Conservation (phyloP, 92 coral and sea anemone species). For the Phenganax marumi region DNA sequence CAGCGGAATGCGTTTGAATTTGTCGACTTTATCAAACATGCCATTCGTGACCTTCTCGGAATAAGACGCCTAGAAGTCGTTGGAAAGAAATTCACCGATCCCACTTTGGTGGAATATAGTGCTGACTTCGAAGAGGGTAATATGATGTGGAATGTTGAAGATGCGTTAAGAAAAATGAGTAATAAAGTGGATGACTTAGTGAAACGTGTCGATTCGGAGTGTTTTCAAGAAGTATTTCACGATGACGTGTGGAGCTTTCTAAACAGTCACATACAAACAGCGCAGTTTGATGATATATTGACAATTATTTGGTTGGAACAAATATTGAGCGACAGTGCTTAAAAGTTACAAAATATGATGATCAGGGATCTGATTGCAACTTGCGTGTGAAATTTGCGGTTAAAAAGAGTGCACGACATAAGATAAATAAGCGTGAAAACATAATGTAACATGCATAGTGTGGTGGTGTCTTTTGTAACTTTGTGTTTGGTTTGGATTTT, state of each 20-base stretch:
- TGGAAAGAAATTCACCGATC: not conserved
- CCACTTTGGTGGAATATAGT: not conserved
- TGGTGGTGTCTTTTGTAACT: too few species aligned
- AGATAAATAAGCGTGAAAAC: too few species aligned
- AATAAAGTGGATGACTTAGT: slow-evolving; percentile 14
- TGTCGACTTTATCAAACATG: slow-evolving; percentile 66
- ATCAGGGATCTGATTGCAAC: too few species aligned
- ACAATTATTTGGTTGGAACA: too few species aligned
- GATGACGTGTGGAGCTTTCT: not conserved
- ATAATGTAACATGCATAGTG: too few species aligned
- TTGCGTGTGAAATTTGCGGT: too few species aligned
- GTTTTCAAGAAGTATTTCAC: not conserved
- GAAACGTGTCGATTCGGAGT: slow-evolving; percentile 3
- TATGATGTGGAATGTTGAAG: not conserved
- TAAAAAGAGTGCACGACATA: too few species aligned
- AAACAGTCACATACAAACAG: too few species aligned
- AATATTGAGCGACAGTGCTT: too few species aligned
- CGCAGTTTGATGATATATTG: too few species aligned
- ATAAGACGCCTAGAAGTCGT: slow-evolving; percentile 53
- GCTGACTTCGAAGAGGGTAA: slow-evolving; percentile 14
- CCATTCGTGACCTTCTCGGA: slow-evolving; percentile 67
- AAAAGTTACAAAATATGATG: too few species aligned
- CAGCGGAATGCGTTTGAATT: slow-evolving; percentile 75
- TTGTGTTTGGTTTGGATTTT: too few species aligned
- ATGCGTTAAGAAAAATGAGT: not conserved